These are phyloP conservation scores for Tenrec ecaudatus DNA, from an alignment of 2,113 vertebrate genomes.

Conservation along the genomic window DNA sequence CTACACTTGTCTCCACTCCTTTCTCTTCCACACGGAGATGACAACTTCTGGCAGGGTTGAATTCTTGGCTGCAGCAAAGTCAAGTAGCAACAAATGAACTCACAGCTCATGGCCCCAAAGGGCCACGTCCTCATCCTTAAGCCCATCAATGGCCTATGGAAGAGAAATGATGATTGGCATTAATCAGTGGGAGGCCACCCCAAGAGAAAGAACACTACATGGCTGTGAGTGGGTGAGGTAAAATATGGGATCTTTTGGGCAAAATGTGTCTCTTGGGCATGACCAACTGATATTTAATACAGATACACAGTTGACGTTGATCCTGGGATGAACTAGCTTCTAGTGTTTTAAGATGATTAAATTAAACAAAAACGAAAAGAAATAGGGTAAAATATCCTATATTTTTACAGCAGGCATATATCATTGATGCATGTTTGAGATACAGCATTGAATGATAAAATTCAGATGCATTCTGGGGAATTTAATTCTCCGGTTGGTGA, in stretches of 20 bases:
- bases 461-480: background rate
- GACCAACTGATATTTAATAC: background rate
- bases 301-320: background rate
- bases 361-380: constrained; percentile 28
- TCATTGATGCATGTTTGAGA: constrained; percentile 9
- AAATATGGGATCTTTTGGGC: background rate
- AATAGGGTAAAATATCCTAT: background rate
- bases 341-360: constrained; percentile 41
- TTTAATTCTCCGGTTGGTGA: constrained; percentile 17
- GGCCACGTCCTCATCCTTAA: background rate
- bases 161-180: background rate
- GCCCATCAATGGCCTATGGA: background rate
- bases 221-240: background rate
- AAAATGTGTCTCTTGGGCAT: background rate
- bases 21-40: background rate
- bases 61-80: background rate
- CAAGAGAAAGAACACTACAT: background rate
- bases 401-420: constrained; percentile 34
- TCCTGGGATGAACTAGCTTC: background rate
- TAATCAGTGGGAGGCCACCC: background rate
- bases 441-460: background rate
- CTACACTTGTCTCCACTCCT: background rate
- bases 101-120: background rate
- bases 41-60: no score
- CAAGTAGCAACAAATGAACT: background rate